Base-by-base conservation (phyloP, 2,113 vertebrate genomes). In the Thinocorus orbignyianus region DNA sequence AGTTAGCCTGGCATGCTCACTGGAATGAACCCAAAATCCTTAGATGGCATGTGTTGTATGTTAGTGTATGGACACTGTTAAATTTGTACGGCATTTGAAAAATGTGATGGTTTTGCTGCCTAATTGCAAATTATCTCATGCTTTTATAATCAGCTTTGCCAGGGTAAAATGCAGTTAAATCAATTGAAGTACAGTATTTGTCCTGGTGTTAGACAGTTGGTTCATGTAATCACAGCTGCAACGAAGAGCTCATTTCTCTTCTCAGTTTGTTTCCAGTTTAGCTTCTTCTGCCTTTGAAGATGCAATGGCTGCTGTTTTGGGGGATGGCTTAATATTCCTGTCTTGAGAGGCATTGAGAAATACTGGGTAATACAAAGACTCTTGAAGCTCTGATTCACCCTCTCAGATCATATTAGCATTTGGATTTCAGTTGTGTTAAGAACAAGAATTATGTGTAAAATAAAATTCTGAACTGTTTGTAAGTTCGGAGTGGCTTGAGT, bases 141-240 rank as follows among this genome's bases (percentile, higher is more conserved):
- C 65, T 81, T 94, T 84, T 78, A 42, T 93, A 89, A 91, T 93
- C 81, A 76, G 61, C 58, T 94, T 72, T 91, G 65, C 84, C 52
- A 55, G 42, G 23, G 55, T 60, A 74, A 90, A 91, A 94, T 64
- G 78, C 48, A 85, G 74, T 61, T 84, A 76, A 72, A 85, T 57
- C 11, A 37, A 77, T 14, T 39, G 17, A 84, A 94, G 77, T 79
- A 44, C 52, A 60, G 5, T 91, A 79, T 91, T 91, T 95, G 52
- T 94, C 57, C 81, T 88, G 4, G 5, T 3, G 1, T 69, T 83
- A 82, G 85, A 42, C 30, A 71, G 52, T 52, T 79, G 81, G 70
- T 94, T 90, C 77, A 22, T 78, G 77, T 91, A 90, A 90, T 96
- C 62, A 79, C 65, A 85, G 74, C 81, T 96, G 39, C 81, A 55